Base-by-base conservation (phyloP, 1,140 invertebrate genomes). In the Batillaria attramentaria region DNA sequence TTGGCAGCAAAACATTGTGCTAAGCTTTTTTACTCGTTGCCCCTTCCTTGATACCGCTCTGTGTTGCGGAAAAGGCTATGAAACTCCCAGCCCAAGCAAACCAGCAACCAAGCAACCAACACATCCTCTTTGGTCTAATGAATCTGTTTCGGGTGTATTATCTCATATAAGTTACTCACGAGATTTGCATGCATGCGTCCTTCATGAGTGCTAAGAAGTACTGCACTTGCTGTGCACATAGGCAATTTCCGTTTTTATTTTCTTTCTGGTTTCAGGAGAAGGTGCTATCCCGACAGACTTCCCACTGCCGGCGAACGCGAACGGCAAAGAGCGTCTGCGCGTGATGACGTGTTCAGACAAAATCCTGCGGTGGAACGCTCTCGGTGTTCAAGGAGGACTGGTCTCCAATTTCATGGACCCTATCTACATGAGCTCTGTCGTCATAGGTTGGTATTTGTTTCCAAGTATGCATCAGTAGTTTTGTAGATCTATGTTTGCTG, bases 251-350 rank as follows among this genome's bases (percentile, higher is more conserved):
- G 16, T 54, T 54, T 54, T 54, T 54, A n/a, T n/a, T 16, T n/a
- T n/a, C 57, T 13, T 35, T 35, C 18, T n/a, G 6, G 39, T 80
- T 81, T 95, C 95, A n/a, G 97, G 97, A 2, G 97, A 98, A 92
- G 97, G 97, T 8, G 98, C 97, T 1, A 98, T 98, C 85, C 97
- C 97, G 0, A 95, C 97, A 0, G 96, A 89, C 54, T 81, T 87
- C 18, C 86, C 82, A 65, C 85, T 88, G 92, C 50, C 83, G 89
- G 72, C 86, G 84, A 28, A 91, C 86, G 77, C 80, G 39, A 83
- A 81, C 70, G 82, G 82, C 46, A 81, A 81, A 70, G 88, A 91
- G 77, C 81, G 91, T 77, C 85, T 92, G 68, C 82, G 87, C 24
- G 90, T 90, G 2, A 92, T 92, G 91, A 91, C 91, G 1, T 91